phyloP scores from a whole-genome alignment of 2,888 invertebrate species.

The Oxycera nigricornis region DNA sequence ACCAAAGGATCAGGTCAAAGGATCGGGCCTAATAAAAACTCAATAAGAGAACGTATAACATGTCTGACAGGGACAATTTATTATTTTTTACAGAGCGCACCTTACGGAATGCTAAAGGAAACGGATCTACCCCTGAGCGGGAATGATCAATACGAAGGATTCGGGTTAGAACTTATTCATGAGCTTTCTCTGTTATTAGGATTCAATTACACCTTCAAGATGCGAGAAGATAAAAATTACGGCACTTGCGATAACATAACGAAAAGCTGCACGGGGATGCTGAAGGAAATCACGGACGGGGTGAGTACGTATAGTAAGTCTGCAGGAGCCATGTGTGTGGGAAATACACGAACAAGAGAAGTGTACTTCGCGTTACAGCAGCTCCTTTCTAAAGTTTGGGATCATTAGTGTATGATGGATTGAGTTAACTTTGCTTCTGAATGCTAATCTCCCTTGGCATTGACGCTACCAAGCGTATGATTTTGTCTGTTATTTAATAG shows the following conservation, averaged over 20 bases:
- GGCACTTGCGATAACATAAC: slow-evolving; percentile 71
- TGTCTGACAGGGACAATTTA: slow-evolving; percentile 33
- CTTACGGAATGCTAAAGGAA: slow-evolving; percentile 85
- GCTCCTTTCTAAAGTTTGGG: no score
- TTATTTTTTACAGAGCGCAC: slow-evolving; percentile 72
- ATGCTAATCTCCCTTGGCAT: no score
- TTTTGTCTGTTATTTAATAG: no score
- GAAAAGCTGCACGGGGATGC: slow-evolving; percentile 85
- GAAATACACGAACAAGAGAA: no score
- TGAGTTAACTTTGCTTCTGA: no score
- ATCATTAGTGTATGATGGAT: no score
- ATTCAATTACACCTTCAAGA: slow-evolving; percentile 82
- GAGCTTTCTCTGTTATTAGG: slow-evolving; percentile 78
- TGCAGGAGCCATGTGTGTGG: no score
- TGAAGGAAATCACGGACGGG: slow-evolving; percentile 79
- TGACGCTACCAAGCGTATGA: no score
- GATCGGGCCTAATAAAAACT: slow-evolving; percentile 13
- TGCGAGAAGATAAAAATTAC: slow-evolving; percentile 77
- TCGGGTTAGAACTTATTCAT: slow-evolving; percentile 84
- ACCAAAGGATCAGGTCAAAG: background rate
- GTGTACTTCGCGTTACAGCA: no score
- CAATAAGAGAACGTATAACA: slow-evolving; percentile 28
- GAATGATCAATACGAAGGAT: slow-evolving; percentile 85
- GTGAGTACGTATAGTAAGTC: no score
- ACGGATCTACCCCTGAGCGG: slow-evolving; percentile 71